These are phyloP conservation scores for Australoheros facetus DNA, from an alignment of 2,797 vertebrate genomes.

Conservation along the genomic window DNA sequence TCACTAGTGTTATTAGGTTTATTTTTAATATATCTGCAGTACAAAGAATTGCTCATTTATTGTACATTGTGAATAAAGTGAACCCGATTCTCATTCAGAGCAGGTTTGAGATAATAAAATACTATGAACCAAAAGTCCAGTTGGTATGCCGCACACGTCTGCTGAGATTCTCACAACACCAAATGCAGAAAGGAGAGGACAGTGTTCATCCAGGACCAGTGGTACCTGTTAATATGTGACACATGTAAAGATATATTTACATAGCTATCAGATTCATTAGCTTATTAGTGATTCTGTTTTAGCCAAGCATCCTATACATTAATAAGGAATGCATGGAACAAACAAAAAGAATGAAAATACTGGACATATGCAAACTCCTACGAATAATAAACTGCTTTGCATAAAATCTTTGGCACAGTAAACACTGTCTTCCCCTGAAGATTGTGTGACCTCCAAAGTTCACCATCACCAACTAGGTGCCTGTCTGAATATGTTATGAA, in stretches of 20 bases:
- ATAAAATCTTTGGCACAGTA: slow-evolving; percentile 53
- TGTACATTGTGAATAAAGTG: slow-evolving; percentile 7
- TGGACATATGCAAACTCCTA: slow-evolving; percentile 1
- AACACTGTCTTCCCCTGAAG: slow-evolving; percentile 51
- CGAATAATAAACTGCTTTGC: slow-evolving; percentile 55
- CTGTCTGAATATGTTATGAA: slow-evolving; percentile 59
- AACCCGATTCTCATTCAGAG: slow-evolving; percentile 43
- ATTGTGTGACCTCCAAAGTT: slow-evolving; percentile 58
- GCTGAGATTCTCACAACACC: slow-evolving; percentile 34
- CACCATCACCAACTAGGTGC: slow-evolving; percentile 49
- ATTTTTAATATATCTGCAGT: slow-evolving; percentile 18
- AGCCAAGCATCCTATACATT: background rate
- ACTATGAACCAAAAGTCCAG: slow-evolving; percentile 19
- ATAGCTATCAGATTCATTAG: background rate
- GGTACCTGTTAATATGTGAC: background rate
- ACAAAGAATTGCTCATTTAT: slow-evolving; percentile 24
- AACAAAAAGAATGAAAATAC: slow-evolving; percentile 9
- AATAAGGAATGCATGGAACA: background rate
- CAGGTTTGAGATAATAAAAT: slow-evolving; percentile 33
- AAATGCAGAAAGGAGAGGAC: background rate
- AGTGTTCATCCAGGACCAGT: background rate
- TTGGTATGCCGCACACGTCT: slow-evolving; percentile 22
- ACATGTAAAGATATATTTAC: background rate
- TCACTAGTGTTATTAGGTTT: slow-evolving; percentile 2
- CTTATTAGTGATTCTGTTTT: background rate